Percentiles rank a stretch among this genome's conserved stretches.
These are phyloP conservation scores for Cryptus viduatorius DNA, from an alignment of 2,888 invertebrate species.

Conservation along the genomic window DNA sequence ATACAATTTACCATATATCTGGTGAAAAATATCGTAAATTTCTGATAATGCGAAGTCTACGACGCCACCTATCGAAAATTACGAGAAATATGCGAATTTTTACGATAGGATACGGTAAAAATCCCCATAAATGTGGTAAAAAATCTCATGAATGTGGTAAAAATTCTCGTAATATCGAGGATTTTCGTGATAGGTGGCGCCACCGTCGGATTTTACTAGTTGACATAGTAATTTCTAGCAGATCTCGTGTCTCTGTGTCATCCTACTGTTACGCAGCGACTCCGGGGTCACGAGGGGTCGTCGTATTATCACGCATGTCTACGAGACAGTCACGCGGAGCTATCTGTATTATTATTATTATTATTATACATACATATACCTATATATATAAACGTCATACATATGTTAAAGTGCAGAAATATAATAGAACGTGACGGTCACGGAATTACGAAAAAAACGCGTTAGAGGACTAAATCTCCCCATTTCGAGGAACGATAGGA, in stretches of 20 bases:
- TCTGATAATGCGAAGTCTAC: no score
- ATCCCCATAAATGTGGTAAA: no score
- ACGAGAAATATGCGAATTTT: no score
- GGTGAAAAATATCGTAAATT: no score
- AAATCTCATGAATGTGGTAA: no score
- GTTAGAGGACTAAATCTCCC: slow-evolving; percentile 29
- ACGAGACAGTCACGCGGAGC: slow-evolving; percentile 57
- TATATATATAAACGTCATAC: slow-evolving; percentile 25
- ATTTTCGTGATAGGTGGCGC: no score
- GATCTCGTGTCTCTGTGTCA: neutral
- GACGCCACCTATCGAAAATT: no score
- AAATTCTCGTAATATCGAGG: no score
- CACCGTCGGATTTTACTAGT: no score
- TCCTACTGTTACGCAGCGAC: slow-evolving; percentile 8
- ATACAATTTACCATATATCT: no score
- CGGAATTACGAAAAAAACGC: slow-evolving; percentile 55
- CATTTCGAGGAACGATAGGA: slow-evolving; percentile 27
- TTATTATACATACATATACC: neutral
- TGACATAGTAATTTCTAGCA: no score
- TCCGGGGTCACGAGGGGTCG: slow-evolving; percentile 57
- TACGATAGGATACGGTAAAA: no score
- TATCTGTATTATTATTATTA: slow-evolving; percentile 8
- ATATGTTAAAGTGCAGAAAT: slow-evolving; percentile 4
- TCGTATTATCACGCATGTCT: slow-evolving; percentile 65
- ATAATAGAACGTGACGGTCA: slow-evolving; percentile 42